Conservation (phyloP, 2,113 vertebrate genomes). For the Gorsachius goisagi region DNA sequence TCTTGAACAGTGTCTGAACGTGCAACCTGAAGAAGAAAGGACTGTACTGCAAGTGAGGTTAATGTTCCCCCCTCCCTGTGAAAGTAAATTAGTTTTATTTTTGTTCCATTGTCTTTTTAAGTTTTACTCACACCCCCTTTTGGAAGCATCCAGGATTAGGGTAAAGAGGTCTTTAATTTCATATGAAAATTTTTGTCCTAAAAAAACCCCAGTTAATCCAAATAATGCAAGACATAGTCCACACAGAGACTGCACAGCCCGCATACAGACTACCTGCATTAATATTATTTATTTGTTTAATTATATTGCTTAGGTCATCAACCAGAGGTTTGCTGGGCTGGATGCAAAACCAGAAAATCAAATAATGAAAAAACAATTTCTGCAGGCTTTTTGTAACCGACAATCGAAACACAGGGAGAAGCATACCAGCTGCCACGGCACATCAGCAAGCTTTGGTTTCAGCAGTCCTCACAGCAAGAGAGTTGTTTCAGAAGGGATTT, state of each 20-base stretch:
- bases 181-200: not conserved
- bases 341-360: not conserved
- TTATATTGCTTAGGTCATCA: not conserved
- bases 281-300: not conserved
- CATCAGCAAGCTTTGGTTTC: not conserved
- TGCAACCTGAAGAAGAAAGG: not conserved
- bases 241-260: not conserved
- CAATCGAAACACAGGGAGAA: not conserved
- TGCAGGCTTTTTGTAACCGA: not conserved
- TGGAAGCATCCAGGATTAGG: not conserved
- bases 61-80: fast-evolving
- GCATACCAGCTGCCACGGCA: not conserved
- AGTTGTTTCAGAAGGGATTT: slow-evolving; percentile 4
- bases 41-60: not conserved
- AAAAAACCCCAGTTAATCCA: not conserved
- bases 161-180: not conserved
- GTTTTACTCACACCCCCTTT: not conserved
- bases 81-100: not conserved
- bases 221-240: not conserved
- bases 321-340: not conserved
- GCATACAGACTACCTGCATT: not conserved
- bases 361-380: not conserved
- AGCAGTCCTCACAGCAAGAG: not conserved
- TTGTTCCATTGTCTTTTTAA: not conserved
- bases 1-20: not conserved